Base-by-base conservation (phyloP, 1,140 invertebrate genomes). In the Luehdorfia chinensis region DNA sequence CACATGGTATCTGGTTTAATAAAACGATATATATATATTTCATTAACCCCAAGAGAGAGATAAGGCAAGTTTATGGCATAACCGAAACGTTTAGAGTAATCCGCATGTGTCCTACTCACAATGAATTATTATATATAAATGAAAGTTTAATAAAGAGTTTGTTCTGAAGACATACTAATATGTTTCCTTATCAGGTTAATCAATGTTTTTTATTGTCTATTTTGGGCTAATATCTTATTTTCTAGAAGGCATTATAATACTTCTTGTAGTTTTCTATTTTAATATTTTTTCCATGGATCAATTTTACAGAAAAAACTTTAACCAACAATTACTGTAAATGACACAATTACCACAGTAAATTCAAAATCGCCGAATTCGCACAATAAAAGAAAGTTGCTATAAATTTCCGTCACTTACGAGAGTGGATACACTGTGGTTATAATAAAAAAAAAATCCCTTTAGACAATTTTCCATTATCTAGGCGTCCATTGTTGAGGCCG, bases 381-480 rank as follows among this genome's bases (percentile, higher is more conserved):
- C 57, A 70, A 67, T 70, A 63, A 63, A 59, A 66, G 47, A 63
- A 65, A 69, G 67, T 66, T n/a, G n/a, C n/a, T 55, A 66, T 75
- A 72, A 73, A 73, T 75, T 68, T 62, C 64, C 47, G 56, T 70
- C 61, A 59, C 48, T 54, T 47, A 59, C 55, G 54, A 36, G 49
- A 74, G 66, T 73, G 66, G 72, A 61, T 70, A 64, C 60, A 56
- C 28, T 31, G 61, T 57, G 55, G 60, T 76, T 75, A 79, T 76
- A 75, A 78, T 75, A 70, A 78, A 68, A n/a, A n/a, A n/a, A 77
- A 71, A 65, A 65, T 69, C 67, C 71, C 62, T 67, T 76, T 67
- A 71, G 66, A 76, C 71, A 71, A 75, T 75, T 75, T 74, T 74
- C 76, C 76, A 79, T 79, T 79, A 79, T 76, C 68, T 71, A 56